Evolutionary conservation across 2,888 invertebrate species (phyloP).

Genomic region (Acleris laterana): DNA sequence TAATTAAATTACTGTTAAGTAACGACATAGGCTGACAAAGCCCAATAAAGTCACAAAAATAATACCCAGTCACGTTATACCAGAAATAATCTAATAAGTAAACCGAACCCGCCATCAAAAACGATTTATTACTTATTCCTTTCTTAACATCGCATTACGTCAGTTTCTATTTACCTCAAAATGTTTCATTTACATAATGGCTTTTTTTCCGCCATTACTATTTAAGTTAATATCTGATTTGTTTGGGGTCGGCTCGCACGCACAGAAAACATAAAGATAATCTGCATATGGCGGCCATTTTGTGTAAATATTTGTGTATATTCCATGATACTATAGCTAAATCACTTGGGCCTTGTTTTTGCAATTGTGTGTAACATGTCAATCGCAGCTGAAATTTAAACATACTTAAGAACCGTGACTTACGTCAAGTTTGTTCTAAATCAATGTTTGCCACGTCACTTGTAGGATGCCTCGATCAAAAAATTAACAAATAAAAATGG

Average conservation of each 20-base stretch:
- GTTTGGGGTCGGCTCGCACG: conserved; percentile 78
- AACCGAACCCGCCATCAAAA: conserved; percentile 59
- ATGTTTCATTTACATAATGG: conserved; percentile 84
- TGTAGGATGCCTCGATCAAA: no score
- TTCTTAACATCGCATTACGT: conserved; percentile 76
- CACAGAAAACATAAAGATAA: conserved; percentile 83
- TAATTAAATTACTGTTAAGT: neutral
- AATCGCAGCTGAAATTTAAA: no score
- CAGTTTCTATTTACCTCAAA: conserved; percentile 82
- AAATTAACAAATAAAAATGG: conserved; percentile 53
- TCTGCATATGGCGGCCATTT: conserved; percentile 78
- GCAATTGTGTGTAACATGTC: no score
- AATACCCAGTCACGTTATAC: conserved; percentile 31
- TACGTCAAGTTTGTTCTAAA: no score
- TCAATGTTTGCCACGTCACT: no score
- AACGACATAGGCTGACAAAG: conserved; percentile 1
- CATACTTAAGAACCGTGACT: no score
- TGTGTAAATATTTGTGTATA: conserved; percentile 72
- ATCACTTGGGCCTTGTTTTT: no score
- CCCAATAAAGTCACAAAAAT: conserved; percentile 9
- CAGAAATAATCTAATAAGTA: conserved; percentile 63
- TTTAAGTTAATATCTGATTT: conserved; percentile 83
- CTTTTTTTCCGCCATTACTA: conserved; percentile 81
- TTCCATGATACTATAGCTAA: conserved; percentile 77
- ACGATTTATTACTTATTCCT: conserved; percentile 72